Base-by-base conservation (phyloP, 1,140 invertebrate species). In the Panagrolaimus sp. region DNA sequence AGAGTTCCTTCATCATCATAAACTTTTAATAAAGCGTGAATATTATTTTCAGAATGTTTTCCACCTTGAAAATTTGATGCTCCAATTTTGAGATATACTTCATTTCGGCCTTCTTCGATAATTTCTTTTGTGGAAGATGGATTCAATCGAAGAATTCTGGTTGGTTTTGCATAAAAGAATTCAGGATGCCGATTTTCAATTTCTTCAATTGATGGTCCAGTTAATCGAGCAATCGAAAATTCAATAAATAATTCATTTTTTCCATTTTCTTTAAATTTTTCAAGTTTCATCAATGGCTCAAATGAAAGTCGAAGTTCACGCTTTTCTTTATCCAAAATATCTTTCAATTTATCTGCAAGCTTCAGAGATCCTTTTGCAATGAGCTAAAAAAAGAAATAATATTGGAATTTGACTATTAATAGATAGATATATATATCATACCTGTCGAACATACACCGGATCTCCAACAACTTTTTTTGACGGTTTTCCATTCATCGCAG, bases 11-110 rank as follows among this genome's bases (percentile, higher is more conserved):
- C 43, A 12, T 67, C 69, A 28, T 73, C 72, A 32, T 72, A 65
- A 9, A 80, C 69, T 17, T 55, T 47, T 6, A 78, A 43, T 14
- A 75, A 44, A 26, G 75, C 73, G 28, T 76, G 75, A 21, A 76
- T 72, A 43, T 76, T 75, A 24, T 67, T 45, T 28, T 76, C 74
- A 17, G 69, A 70, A 43, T 68, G 69, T 55, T 70, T 63, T 63
- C 43, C 71, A n/a, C n/a, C n/a, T 15, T 62, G 45, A 65, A 72
- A 67, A 21, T 72, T 28, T 45, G 72, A 69, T 24, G 70, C 70
- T 10, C 69, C 48, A 17, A 71, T n/a, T 43, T 58, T 47, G 21
- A 71, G 28, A 38, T 63, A 71, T 46, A 71, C 48, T 63, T 71
- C 70, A 46, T 71, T 71, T 10, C 70, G 43, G 12, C 44, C 67